Conservation (phyloP, 1,140 invertebrate genomes). For the Philotrypesis tridentata region DNA sequence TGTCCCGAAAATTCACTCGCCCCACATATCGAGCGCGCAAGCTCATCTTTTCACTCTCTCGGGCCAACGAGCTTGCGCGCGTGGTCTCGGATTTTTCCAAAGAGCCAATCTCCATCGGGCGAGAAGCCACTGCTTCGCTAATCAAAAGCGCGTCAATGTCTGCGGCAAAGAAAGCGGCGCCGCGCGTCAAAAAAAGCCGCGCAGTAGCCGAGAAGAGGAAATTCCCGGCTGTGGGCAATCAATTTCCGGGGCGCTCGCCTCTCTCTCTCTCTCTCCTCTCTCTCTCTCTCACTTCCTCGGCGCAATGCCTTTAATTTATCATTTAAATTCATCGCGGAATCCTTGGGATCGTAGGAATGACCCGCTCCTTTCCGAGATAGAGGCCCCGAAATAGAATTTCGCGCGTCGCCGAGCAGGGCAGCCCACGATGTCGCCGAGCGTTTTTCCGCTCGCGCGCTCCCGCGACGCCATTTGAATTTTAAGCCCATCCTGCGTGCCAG, state of each 20-base stretch:
- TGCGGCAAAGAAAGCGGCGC: not conserved
- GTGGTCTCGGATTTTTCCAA: not conserved
- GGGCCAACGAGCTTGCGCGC: not conserved
- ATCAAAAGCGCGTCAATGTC: not conserved
- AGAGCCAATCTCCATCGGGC: not conserved
- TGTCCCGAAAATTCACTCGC: too few relatives aligned
- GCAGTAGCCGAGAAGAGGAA: too few relatives aligned
- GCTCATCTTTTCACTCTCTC: not conserved
- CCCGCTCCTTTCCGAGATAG: not conserved
- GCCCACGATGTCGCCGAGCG: not conserved
- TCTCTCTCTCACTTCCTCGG: too few relatives aligned
- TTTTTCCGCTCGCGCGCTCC: slow-evolving; percentile 6
- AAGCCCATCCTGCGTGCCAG: not conserved
- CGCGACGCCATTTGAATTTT: slow-evolving; percentile 20
- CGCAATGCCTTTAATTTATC: slow-evolving; percentile 6
- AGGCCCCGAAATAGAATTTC: slow-evolving; percentile 14
- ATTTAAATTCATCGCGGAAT: slow-evolving; percentile 23
- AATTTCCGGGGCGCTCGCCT: not conserved
- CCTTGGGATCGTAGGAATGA: not conserved
- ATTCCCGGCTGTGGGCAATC: not conserved
- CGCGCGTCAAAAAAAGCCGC: too few relatives aligned
- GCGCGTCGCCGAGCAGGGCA: not conserved
- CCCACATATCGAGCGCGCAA: too few relatives aligned
- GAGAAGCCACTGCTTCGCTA: not conserved
- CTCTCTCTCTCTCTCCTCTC: too few relatives aligned